Percentiles rank a stretch among this genome's conserved stretches.
Conservation (phyloP, 2,797 vertebrate species). For the Coregonus sp. region DNA sequence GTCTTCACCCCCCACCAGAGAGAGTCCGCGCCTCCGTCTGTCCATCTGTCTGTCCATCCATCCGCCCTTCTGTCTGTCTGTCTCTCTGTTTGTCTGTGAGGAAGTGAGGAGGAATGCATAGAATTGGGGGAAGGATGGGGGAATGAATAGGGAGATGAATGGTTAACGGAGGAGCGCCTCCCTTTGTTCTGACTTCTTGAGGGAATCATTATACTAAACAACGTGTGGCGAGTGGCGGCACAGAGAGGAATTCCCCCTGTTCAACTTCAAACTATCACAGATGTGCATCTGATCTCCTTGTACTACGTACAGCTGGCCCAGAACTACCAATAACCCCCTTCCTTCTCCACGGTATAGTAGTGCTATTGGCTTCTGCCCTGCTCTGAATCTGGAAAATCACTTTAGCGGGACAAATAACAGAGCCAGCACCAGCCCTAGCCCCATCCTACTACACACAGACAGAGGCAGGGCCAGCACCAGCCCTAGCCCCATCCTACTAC, state of each 20-base stretch:
- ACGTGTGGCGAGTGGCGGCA: background rate
- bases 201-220: background rate
- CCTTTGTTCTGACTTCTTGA: conserved; percentile 5
- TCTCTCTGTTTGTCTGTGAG: background rate
- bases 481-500: background rate
- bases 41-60: background rate
- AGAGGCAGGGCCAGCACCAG: background rate
- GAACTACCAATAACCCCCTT: background rate
- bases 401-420: background rate
- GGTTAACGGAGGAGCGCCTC: background rate
- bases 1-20: background rate
- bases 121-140: background rate
- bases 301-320: conserved; percentile 9
- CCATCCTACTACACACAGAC: background rate
- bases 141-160: background rate
- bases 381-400: background rate
- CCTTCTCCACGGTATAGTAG: background rate
- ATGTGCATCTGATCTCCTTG: background rate
- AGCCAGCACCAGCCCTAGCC: background rate
- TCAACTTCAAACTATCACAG: conserved; percentile 19
- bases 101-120: background rate
- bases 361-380: background rate
- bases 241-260: conserved; percentile 9
- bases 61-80: background rate
- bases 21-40: background rate